phyloP scores from a whole-genome alignment of 2,113 vertebrate genomes.

The Sinocyclocheilus rhinocerous region DNA sequence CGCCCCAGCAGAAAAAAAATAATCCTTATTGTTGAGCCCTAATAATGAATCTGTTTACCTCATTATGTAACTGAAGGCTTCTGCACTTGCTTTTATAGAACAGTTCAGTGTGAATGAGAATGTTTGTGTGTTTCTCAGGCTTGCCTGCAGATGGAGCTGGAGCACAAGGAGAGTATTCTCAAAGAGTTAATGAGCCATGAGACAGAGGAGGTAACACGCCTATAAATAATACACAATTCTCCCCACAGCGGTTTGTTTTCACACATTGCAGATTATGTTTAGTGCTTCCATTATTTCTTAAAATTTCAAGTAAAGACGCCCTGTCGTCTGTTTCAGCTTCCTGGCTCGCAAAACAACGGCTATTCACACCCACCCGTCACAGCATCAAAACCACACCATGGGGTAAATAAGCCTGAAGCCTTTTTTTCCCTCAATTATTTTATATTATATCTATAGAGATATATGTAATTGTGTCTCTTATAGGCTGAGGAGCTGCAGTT shows the following conservation, averaged over 20 bases:
- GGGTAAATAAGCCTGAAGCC: conserved; percentile 71
- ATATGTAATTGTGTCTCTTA: conserved; percentile 17
- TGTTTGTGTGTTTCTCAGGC: conserved; percentile 66
- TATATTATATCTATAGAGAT: background rate
- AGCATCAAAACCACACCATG: conserved; percentile 67
- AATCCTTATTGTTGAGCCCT: background rate
- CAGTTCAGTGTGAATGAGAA: background rate
- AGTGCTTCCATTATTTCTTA: background rate
- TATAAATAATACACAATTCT: background rate
- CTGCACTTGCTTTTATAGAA: background rate
- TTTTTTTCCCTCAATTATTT: background rate
- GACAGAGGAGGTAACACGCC: conserved; percentile 79
- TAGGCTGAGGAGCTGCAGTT: conserved; percentile 92
- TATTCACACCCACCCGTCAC: conserved; percentile 78
- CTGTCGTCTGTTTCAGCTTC: conserved; percentile 56
- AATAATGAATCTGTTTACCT: background rate
- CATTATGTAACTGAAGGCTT: background rate
- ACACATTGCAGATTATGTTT: conserved; percentile 3
- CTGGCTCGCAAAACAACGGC: conserved; percentile 82
- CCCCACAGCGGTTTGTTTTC: background rate
- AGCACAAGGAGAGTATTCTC: conserved; percentile 81
- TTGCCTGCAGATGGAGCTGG: conserved; percentile 84
- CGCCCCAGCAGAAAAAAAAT: background rate
- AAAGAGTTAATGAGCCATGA: conserved; percentile 84
- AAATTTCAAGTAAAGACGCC: background rate